Evolutionary conservation across 1,140 invertebrate species (phyloP), one percentile per base, ranked within the genome.

Genomic region (Pentalonia nigronervosa): DNA sequence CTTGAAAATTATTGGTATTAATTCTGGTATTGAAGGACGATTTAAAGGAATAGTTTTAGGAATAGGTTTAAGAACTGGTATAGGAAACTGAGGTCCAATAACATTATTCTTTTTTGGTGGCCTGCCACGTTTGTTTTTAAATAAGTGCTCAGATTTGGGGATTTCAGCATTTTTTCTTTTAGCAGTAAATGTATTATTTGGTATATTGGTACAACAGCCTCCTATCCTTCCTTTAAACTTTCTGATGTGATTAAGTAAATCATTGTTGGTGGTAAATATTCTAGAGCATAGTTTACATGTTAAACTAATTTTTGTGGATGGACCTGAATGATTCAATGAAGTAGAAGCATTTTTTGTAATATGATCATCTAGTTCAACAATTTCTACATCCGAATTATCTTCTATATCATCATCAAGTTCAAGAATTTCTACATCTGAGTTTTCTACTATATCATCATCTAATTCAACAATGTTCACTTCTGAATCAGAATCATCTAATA

Each of bases 161-260:
- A 8, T 34, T 36, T 50, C 47, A 50, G 23, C 7, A 3, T 11
- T 86, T 45, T 53, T 83, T n/a, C 48, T 86, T 53, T 53, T 84
- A 30, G 7, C 1, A n/a, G 30, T 60, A 2, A 41, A 41, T 41
- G 14, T 45, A 56, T 30, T n/a, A 41, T 53, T 84, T 56, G 34
- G 7, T 4, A 41, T 20, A 17, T n/a, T 45, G 25, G n/a, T 84
- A 93, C 81, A 84, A 45, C 81, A 84, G n/a, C 36, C 23, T 89
- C 88, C 88, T 53, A 34, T 47, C 2, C 76, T 48, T 48, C 90
- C 90, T 36, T 83, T 50, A 47, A 84, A 93, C 17, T 81, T 93
- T 36, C 91, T 93, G 17, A 86, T 86, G 53, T 93, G 91, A 86
- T 93, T 84, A 7, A 84, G 48, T 53, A 93, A 53, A n/a, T 48